A percentile compares a stretch with the other conserved stretches of the same genome.
phyloP scores from a whole-genome alignment of 2,888 invertebrate species.

The Elmis aenea region DNA sequence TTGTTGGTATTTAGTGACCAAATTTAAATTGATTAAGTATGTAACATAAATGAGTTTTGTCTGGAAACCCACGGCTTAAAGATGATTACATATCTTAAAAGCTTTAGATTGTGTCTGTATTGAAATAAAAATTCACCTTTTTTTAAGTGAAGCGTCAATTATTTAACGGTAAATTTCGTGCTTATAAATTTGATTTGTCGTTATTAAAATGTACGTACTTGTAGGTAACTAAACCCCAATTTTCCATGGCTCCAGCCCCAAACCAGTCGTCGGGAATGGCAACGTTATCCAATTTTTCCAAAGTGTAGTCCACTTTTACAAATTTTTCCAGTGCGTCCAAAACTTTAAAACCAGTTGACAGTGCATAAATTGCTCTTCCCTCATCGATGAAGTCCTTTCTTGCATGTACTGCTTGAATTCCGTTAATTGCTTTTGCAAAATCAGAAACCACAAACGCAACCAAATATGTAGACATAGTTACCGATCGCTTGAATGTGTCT shows the following conservation, averaged over 20 bases:
- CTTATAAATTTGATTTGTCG: too few relatives aligned
- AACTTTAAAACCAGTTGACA: slow-evolving; percentile 45
- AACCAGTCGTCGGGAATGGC: slow-evolving; percentile 71
- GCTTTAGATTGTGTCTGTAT: too few relatives aligned
- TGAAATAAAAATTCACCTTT: too few relatives aligned
- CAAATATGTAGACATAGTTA: slow-evolving; percentile 71
- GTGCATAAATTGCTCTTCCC: slow-evolving; percentile 42
- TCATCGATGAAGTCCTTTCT: slow-evolving; percentile 32
- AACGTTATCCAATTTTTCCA: slow-evolving; percentile 68
- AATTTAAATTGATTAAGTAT: too few relatives aligned
- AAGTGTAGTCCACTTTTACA: slow-evolving; percentile 51
- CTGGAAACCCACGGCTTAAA: too few relatives aligned
- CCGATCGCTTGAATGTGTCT: slow-evolving; percentile 42
- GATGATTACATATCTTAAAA: too few relatives aligned
- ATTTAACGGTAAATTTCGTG: too few relatives aligned
- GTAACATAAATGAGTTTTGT: too few relatives aligned
- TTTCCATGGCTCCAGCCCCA: slow-evolving; percentile 85
- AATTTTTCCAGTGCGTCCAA: slow-evolving; percentile 51
- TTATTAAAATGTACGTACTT: too few relatives aligned
- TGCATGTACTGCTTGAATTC: slow-evolving; percentile 30
- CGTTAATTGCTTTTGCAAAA: slow-evolving; percentile 32
- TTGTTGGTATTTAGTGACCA: too few relatives aligned
- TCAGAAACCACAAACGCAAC: slow-evolving; percentile 68
- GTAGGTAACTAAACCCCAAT: slow-evolving; percentile 87
- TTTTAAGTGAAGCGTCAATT: too few relatives aligned